Evolutionary conservation across 1,140 invertebrate genomes (phyloP).

Genomic region (Cheumatopsyche charites): DNA sequence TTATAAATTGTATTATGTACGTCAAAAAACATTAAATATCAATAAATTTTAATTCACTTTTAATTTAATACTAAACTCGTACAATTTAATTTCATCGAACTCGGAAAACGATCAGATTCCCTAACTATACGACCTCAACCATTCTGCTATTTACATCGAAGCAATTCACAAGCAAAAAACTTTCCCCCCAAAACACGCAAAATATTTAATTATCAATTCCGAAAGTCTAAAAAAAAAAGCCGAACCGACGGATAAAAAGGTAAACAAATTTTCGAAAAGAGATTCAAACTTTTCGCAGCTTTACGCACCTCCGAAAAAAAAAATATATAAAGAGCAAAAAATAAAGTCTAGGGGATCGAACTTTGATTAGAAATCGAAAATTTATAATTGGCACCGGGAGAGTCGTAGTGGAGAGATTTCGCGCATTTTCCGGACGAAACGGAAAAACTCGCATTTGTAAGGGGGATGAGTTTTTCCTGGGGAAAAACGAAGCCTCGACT

Average conservation of each 20-base stretch:
- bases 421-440: no score
- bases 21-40: no score
- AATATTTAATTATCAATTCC: conserved; percentile 14
- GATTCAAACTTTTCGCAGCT: conserved; percentile 16
- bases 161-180: no score
- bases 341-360: conserved; percentile 3
- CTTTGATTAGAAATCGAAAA: conserved; percentile 33
- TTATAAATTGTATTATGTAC: no score
- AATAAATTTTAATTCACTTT: no score
- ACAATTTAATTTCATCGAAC: no score
- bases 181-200: background rate
- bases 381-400: conserved; percentile 22
- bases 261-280: conserved; percentile 13
- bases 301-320: conserved; percentile 4
- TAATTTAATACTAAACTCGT: no score
- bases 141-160: no score
- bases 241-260: background rate
- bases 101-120: no score
- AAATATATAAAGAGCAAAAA: conserved; percentile 5
- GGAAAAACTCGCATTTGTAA: no score
- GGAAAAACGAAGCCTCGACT: background rate
- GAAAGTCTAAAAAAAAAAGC: background rate
- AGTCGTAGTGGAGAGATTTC: background rate
- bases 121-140: no score
- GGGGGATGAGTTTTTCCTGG: no score